Evolutionary conservation across 2,113 vertebrate species (phyloP).

Genomic region (Campylomormyrus numenius): DNA sequence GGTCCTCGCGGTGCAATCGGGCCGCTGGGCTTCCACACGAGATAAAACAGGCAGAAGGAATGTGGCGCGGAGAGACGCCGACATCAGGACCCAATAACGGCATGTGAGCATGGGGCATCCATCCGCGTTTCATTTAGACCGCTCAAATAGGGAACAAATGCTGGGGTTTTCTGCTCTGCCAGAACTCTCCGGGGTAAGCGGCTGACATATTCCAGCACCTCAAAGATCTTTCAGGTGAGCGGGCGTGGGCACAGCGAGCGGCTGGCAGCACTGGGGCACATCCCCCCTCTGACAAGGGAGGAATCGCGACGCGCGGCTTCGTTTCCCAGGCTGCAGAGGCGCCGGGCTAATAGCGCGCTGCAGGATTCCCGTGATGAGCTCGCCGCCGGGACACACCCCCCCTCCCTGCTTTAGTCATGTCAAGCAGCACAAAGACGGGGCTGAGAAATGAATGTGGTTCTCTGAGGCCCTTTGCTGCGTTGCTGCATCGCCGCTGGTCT

Average conservation of each 20-base stretch:
- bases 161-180: neutral
- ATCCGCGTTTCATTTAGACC: slow-evolving; percentile 43
- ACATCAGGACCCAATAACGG: slow-evolving; percentile 54
- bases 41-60: slow-evolving; percentile 40
- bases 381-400: neutral
- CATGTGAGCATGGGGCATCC: slow-evolving; percentile 37
- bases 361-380: neutral
- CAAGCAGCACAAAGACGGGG: neutral
- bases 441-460: neutral
- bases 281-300: slow-evolving; percentile 31
- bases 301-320: neutral
- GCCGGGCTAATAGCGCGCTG: neutral
- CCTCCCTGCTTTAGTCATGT: neutral
- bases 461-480: neutral
- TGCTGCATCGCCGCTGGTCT: neutral
- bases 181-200: neutral
- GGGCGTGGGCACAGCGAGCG: slow-evolving; percentile 35
- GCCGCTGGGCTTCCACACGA: neutral
- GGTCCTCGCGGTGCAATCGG: neutral
- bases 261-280: slow-evolving; percentile 22
- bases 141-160: slow-evolving; percentile 39
- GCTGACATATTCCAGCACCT: slow-evolving; percentile 28
- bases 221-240: slow-evolving; percentile 39
- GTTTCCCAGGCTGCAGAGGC: too few relatives aligned
- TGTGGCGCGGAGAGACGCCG: slow-evolving; percentile 34